Percentiles rank a stretch among this genome's conserved stretches.
Conservation (phyloP, 1,140 invertebrate genomes). For the Tetranychus urticae region DNA sequence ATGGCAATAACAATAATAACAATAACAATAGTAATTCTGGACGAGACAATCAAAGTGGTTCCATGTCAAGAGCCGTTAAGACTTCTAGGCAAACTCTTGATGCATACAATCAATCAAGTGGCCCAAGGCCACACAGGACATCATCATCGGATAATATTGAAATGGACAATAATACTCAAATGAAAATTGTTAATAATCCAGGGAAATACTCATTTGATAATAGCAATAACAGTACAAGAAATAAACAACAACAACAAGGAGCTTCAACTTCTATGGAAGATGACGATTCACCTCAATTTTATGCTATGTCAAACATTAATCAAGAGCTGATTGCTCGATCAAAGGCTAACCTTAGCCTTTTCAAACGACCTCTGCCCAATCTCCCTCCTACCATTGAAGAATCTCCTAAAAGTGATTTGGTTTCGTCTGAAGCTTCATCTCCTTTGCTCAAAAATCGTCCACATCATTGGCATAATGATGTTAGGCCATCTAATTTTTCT, state of each 20-base stretch:
- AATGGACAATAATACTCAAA: not conserved
- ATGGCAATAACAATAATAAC: not conserved
- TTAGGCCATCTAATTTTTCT: not conserved
- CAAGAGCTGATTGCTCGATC: not conserved
- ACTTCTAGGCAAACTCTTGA: not conserved
- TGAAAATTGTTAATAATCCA: not conserved
- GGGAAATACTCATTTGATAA: not conserved
- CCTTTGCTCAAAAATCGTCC: not conserved
- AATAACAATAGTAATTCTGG: not conserved
- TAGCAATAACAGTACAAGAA: not conserved
- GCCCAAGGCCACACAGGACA: too few species aligned
- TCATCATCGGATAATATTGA: too few species aligned
- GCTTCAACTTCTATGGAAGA: too few species aligned
- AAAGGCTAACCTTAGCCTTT: not conserved
- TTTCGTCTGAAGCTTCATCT: not conserved
- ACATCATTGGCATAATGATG: not conserved
- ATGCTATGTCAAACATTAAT: not conserved
- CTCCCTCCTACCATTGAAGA: slow-evolving; percentile 1
- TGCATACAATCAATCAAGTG: too few species aligned
- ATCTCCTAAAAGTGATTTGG: not conserved
- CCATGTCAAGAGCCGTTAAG: not conserved
- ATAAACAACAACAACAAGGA: not conserved
- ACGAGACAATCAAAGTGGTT: not conserved
- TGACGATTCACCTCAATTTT: not conserved
- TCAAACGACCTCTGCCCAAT: not conserved